Percentiles rank a stretch among this genome's conserved stretches.
phyloP scores from a whole-genome alignment of 2,888 invertebrate genomes.

The Corbicula japonica region DNA sequence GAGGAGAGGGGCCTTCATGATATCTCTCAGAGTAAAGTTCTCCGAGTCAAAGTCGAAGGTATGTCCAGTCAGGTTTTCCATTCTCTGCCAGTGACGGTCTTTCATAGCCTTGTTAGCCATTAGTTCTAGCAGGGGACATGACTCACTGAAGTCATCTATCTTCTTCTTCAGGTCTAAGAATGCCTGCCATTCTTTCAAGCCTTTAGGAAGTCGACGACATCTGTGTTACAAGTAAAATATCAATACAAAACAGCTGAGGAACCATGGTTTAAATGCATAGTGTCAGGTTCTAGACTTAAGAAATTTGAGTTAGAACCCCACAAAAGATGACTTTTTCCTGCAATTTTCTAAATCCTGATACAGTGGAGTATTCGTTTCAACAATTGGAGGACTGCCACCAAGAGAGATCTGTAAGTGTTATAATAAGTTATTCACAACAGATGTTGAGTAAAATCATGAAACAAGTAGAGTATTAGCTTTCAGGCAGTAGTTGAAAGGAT shows the following conservation, averaged over 20 bases:
- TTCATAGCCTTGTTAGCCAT: conserved; percentile 96
- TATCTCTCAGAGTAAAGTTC: conserved; percentile 92
- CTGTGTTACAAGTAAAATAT: conserved; percentile 82
- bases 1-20: conserved; percentile 94
- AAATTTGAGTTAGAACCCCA: too few relatives aligned
- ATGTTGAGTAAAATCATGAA: too few relatives aligned
- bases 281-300: too few relatives aligned
- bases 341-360: too few relatives aligned
- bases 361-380: too few relatives aligned
- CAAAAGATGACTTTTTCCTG: too few relatives aligned
- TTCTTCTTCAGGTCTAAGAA: conserved; percentile 94
- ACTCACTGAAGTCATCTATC: conserved; percentile 96
- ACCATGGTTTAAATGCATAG: too few relatives aligned
- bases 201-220: conserved; percentile 94
- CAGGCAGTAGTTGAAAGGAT: too few relatives aligned
- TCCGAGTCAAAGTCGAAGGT: conserved; percentile 93
- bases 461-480: too few relatives aligned
- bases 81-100: conserved; percentile 92
- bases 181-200: conserved; percentile 95
- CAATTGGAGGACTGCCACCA: too few relatives aligned
- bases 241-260: not conserved
- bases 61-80: conserved; percentile 89
- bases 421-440: too few relatives aligned
- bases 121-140: conserved; percentile 93
- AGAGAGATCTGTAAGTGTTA: too few relatives aligned